Percentiles rank a stretch among this genome's conserved stretches.
Evolutionary conservation across 2,113 vertebrate genomes (phyloP).

Genomic region (Micronycteris hirsuta): DNA sequence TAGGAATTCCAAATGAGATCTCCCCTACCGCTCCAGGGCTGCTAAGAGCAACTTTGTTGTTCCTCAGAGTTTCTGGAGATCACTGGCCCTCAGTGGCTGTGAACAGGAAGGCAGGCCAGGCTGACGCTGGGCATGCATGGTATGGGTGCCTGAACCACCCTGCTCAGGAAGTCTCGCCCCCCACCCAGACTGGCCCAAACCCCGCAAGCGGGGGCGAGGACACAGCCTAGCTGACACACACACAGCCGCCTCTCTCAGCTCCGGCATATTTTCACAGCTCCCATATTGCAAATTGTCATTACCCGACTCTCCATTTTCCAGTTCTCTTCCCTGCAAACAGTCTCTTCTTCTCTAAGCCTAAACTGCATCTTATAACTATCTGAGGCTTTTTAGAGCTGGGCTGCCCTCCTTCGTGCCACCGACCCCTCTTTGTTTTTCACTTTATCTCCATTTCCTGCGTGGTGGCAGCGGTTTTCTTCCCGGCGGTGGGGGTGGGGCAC

Average conservation of each 20-base stretch:
- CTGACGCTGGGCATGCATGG: neutral
- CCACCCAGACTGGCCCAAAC: neutral
- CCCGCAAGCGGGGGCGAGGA: fast-evolving
- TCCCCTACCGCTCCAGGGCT: neutral
- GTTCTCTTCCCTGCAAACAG: neutral
- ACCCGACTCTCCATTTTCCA: neutral
- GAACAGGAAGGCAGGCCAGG: neutral
- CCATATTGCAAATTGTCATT: neutral
- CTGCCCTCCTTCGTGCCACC: neutral
- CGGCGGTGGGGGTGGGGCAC: neutral
- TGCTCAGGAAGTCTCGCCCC: neutral
- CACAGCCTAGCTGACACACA: neutral
- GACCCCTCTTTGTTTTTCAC: neutral
- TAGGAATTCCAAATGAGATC: neutral
- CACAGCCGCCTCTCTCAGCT: neutral
- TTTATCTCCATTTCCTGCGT: neutral
- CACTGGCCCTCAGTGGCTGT: neutral
- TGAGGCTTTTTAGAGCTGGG: neutral
- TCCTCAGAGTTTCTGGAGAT: neutral
- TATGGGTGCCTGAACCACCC: neutral
- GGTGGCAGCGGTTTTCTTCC: neutral
- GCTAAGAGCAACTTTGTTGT: neutral
- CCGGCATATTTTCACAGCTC: neutral
- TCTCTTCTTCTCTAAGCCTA: neutral
- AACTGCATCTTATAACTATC: neutral